phyloP scores from a whole-genome alignment of 2,113 vertebrate genomes.

The Centropus bengalensis region DNA sequence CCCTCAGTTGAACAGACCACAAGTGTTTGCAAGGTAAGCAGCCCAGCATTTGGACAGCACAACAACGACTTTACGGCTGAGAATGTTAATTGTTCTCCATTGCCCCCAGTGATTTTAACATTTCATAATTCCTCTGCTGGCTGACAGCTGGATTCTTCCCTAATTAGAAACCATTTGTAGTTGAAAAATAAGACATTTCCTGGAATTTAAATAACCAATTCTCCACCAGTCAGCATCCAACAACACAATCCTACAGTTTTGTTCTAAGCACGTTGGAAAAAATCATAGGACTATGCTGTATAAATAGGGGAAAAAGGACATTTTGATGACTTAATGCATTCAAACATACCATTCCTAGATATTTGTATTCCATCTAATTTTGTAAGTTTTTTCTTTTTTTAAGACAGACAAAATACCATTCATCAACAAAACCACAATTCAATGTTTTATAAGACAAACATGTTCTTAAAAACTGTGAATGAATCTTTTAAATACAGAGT shows the following conservation, averaged over 20 bases:
- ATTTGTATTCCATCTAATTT: not conserved
- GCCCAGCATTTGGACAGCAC: not conserved
- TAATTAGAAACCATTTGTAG: constrained; percentile 64
- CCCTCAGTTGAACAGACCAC: not conserved
- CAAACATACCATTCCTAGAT: not conserved
- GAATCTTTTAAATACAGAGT: not conserved
- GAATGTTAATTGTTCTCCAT: constrained; percentile 46
- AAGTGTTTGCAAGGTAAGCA: not conserved
- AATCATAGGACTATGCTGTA: not conserved
- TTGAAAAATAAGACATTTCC: constrained; percentile 69
- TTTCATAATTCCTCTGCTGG: constrained; percentile 58
- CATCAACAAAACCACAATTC: not conserved
- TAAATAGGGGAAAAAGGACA: not conserved
- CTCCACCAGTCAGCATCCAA: constrained; percentile 53
- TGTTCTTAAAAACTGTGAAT: not conserved
- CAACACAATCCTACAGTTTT: not conserved
- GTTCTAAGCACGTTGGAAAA: not conserved
- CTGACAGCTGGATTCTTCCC: constrained; percentile 66
- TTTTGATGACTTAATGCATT: not conserved
- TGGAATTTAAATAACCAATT: constrained; percentile 58
- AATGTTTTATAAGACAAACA: not conserved
- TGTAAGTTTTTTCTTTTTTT: not conserved
- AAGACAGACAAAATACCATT: not conserved
- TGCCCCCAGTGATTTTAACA: constrained; percentile 26
- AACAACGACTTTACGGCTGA: not conserved